Base-by-base conservation (phyloP, 2,797 vertebrate species). In the Macrochelys suwanniensis region DNA sequence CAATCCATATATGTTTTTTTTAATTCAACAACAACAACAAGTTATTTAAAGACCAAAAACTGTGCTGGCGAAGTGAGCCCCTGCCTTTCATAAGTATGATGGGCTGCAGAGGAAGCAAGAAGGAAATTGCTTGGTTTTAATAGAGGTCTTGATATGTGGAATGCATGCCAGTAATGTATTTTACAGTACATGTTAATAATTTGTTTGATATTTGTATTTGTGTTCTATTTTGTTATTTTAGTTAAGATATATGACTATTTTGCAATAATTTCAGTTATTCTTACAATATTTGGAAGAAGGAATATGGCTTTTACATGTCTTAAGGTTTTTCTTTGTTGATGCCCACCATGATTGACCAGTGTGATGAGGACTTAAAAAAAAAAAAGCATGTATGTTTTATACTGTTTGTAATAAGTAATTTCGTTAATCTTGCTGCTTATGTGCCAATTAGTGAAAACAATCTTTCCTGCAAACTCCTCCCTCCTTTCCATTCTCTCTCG, bases 381-480 rank as follows among this genome's bases (percentile, higher is more conserved):
- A 65, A 71, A 98, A 99, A 99, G 99, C 99, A 99, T 99, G 99
- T 99, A 98, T 99, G 99, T 99, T 99, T 99, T 99, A 97, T 99
- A 99, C 99, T 99, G 99, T 99, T 99, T 99, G 99, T 99, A 99
- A 98, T 98, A 97, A 99, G 99, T 99, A 98, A 98, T 99, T 99
- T 99, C 99, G 98, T 99, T 99, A 98, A 99, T 98, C 99, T 99
- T 98, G 99, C 99, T 99, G 99, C 99, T 99, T 99, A 98, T 98
- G 99, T 99, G 99, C 99, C 99, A 99, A 99, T 99, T 99, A 98
- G 99, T 99, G 98, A 98, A 98, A 98, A 98, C 98, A 88, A 98
- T 97, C 99, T 98, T 98, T 98, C 98, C 98, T 96, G 97, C 97
- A 94, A 97, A 97, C 98, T 94, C 96, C 98, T 98, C 98, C 99